Evolutionary conservation across 2,888 invertebrate genomes (phyloP), one percentile per base, ranked within the genome.

Genomic region (Fragum whitleyi): DNA sequence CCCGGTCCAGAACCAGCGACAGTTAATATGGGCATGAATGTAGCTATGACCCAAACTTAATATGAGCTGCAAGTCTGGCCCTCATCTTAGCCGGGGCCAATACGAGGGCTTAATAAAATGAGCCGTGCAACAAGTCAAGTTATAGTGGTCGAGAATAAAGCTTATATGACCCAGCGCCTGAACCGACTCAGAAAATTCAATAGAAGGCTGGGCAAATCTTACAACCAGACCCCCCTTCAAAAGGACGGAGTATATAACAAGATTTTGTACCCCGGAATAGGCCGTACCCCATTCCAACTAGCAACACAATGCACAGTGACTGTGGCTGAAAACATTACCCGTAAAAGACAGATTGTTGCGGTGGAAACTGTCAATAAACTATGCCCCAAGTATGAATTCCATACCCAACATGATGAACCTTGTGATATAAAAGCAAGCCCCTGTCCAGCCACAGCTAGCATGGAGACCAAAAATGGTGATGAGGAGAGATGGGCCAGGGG

Each of bases 391-490:
- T n/a, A n/a, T n/a, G n/a, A n/a, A n/a, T n/a, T n/a, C n/a, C n/a
- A n/a, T n/a, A n/a, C n/a, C n/a, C n/a, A n/a, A n/a, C n/a, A n/a
- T n/a, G n/a, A n/a, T n/a, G n/a, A n/a, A n/a, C n/a, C n/a, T n/a
- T n/a, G n/a, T n/a, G n/a, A n/a, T n/a, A n/a, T n/a, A n/a, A n/a
- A n/a, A n/a, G n/a, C n/a, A n/a, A n/a, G n/a, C n/a, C n/a, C n/a
- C n/a, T n/a, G n/a, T n/a, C n/a, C n/a, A n/a, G n/a, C n/a, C n/a
- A n/a, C n/a, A n/a, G n/a, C n/a, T n/a, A n/a, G n/a, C n/a, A n/a
- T 71, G 57, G 71, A 71, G 39, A 71, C 71, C 9, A 57, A 32
- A 9, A 70, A 55, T 57, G 55, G 70, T 14, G 59, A 71, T 59
- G 71, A 71, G 21, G 6, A 47, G 11, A 23, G n/a, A 23, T 71